Evolutionary conservation across 2,888 invertebrate genomes (phyloP), one percentile per base, ranked within the genome.

Genomic region (Lepidocyrtinus sp.): DNA sequence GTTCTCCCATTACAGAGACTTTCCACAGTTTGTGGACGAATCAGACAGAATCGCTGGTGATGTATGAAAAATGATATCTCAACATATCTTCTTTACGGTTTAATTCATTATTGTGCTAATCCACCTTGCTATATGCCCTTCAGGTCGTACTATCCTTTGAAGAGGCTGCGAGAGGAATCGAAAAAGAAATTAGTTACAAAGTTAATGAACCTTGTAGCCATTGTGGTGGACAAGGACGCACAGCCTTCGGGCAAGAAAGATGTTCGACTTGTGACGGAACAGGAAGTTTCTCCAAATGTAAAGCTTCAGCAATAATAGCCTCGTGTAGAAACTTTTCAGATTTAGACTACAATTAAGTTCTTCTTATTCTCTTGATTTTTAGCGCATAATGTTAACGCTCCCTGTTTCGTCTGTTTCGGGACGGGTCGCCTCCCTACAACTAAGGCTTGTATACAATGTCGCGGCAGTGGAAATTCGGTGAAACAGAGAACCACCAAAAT

Each of bases 221-320:
- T 88, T 99, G 99, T 88, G 88, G 89, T 55, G 99, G 99, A 0
- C 90, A 91, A 1, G 92, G 96, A 78, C 94, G 95, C 88, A 97
- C 97, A 88, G 93, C 92, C 0, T 99, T 99, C 17, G 96, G 95
- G 88, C 92, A 97, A 9, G 92, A 93, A 1, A 92, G 92, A 80
- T 99, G 99, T 88, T 93, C 93, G 1, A 94, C 94, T 88, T 99
- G 99, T 88, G 96, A 97, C 89, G 99, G 99, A 12, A 95, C 96
- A 1, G 99, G 99, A 24, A 46, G 36, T 21, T 46, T 76, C 17
- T 25, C 69, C 7, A 63, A 69, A n/a, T n/a, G n/a, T n/a, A n/a
- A n/a, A n/a, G n/a, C n/a, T n/a, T n/a, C n/a, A n/a, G n/a, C 12
- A 55, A 70, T 76, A 64, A 70, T 19, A 21, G 5, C 22, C 17